phyloP scores from a whole-genome alignment of 2,888 invertebrate genomes.

The Thereva nobilitata region DNA sequence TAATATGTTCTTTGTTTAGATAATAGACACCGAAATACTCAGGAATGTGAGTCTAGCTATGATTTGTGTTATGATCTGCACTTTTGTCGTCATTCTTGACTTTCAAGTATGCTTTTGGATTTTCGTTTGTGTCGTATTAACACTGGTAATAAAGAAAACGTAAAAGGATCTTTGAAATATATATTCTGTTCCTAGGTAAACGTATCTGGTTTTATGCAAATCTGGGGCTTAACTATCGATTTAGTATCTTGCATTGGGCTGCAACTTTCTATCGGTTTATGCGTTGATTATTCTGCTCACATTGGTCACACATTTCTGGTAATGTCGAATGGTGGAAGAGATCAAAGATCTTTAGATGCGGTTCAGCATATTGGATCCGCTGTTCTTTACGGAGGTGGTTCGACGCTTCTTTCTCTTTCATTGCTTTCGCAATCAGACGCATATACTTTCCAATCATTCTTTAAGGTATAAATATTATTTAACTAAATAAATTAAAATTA shows the following conservation, averaged over 20 bases:
- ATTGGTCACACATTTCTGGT: constrained; percentile 80
- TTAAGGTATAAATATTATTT: constrained; percentile 59
- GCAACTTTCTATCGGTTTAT: constrained; percentile 78
- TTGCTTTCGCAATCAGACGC: constrained; percentile 72
- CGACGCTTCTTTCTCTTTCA: constrained; percentile 73
- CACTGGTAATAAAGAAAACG: constrained; percentile 60
- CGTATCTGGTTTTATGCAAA: constrained; percentile 77
- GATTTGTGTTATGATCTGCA: constrained; percentile 79
- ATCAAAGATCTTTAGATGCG: constrained; percentile 67
- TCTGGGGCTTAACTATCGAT: constrained; percentile 82
- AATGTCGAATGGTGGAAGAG: constrained; percentile 60
- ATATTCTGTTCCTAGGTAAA: constrained; percentile 59
- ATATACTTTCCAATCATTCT: constrained; percentile 77
- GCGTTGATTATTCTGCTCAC: constrained; percentile 83
- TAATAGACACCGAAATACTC: constrained; percentile 74
- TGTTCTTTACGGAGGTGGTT: constrained; percentile 76
- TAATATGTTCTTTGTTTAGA: constrained; percentile 51
- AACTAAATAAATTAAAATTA: constrained; percentile 1
- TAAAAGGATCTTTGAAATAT: background rate
- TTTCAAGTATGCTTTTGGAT: constrained; percentile 78
- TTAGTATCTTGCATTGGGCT: constrained; percentile 80
- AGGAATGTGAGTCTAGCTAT: constrained; percentile 76
- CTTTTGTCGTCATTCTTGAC: constrained; percentile 74
- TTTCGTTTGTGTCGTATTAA: constrained; percentile 73
- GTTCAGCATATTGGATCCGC: constrained; percentile 76